phyloP scores from a whole-genome alignment of 2,797 vertebrate genomes.

The Knipowitschia caucasica region DNA sequence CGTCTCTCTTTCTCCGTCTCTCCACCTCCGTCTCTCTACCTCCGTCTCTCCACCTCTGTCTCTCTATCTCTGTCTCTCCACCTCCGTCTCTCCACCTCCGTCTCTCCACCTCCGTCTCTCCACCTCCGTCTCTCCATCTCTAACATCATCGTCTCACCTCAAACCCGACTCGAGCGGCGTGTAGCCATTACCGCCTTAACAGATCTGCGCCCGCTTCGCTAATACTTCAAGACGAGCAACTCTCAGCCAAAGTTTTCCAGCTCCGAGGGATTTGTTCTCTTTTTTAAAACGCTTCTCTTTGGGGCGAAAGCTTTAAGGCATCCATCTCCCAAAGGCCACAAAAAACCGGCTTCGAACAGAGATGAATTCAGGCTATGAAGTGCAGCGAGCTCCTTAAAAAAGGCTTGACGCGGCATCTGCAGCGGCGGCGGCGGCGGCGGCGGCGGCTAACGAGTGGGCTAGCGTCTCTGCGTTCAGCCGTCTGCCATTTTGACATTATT shows the following conservation, averaged over 20 bases:
- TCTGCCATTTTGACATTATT: constrained; percentile 62
- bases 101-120: not conserved
- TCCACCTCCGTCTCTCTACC: too few relatives aligned
- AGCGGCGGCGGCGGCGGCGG: constrained; percentile 36
- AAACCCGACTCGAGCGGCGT: not conserved
- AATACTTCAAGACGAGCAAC: constrained; percentile 1
- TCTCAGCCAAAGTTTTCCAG: constrained; percentile 6
- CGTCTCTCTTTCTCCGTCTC: too few relatives aligned
- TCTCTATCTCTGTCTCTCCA: too few relatives aligned
- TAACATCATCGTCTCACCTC: not conserved
- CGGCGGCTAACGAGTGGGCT: constrained; percentile 54
- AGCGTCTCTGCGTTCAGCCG: constrained; percentile 26
- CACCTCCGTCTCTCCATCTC: not conserved
- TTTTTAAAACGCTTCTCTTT: not conserved
- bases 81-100: too few relatives aligned
- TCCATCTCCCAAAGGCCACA: constrained; percentile 20
- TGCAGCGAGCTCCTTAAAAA: constrained; percentile 20
- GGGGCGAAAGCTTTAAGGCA: constrained; percentile 21
- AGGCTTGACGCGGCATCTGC: constrained; percentile 4
- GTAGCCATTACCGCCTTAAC: not conserved
- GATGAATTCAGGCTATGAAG: constrained; percentile 40
- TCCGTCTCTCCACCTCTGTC: too few relatives aligned
- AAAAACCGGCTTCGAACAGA: constrained; percentile 37
- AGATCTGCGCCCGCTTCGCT: not conserved
- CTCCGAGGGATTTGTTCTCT: constrained; percentile 18